A percentile compares a stretch with the other conserved stretches of the same genome.
Evolutionary conservation across 2,797 vertebrate genomes (phyloP).

Genomic region (Hylomyscus alleni): DNA sequence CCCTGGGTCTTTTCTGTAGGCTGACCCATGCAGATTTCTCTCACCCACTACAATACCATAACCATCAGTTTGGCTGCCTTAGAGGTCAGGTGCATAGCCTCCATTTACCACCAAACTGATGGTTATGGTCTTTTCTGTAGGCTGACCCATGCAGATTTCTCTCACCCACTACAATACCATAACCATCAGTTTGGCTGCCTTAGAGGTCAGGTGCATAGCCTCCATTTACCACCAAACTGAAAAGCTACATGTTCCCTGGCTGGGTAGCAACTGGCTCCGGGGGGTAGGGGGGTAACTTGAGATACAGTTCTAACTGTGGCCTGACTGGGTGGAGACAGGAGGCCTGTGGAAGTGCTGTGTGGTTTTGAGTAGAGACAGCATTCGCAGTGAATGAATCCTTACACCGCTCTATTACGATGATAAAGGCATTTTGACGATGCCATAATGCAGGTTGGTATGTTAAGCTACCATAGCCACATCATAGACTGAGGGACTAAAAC

Average conservation of each 20-base stretch:
- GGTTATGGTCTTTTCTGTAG: no score
- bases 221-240: background rate
- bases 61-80: background rate
- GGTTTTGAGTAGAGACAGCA: background rate
- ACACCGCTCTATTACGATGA: background rate
- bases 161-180: background rate
- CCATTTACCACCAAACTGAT: background rate
- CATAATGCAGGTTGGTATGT: background rate
- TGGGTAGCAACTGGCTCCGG: background rate
- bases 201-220: background rate
- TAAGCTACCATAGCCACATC: background rate
- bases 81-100: background rate
- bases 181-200: background rate
- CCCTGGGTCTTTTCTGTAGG: background rate
- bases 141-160: background rate
- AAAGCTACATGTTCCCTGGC: background rate
- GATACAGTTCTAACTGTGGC: background rate
- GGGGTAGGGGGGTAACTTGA: background rate
- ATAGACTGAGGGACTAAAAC: no score
- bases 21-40: background rate
- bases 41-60: background rate
- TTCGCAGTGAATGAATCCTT: no score
- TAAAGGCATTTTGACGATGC: background rate
- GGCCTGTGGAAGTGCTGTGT: background rate
- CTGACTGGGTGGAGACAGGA: background rate